phyloP scores from a whole-genome alignment of 1,140 invertebrate genomes.

The Zaprionus lachaisei region DNA sequence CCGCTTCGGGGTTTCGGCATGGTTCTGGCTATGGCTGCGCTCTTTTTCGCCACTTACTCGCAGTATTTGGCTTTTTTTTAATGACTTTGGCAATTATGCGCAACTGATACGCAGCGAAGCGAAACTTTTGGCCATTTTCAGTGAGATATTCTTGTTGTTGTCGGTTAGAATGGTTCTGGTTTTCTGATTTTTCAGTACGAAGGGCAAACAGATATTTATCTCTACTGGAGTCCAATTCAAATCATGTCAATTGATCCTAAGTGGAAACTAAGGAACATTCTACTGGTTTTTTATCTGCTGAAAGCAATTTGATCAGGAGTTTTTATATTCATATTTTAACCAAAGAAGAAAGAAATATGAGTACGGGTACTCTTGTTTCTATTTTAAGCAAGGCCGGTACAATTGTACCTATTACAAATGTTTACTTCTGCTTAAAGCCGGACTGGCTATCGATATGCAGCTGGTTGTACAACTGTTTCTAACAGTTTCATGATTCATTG shows the following conservation, averaged over 20 bases:
- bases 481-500: background rate
- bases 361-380: background rate
- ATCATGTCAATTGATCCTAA: slow-evolving; percentile 3
- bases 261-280: background rate
- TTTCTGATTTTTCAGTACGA: slow-evolving; percentile 35
- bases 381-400: background rate
- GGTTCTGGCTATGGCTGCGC: slow-evolving; percentile 32
- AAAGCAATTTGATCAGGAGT: background rate
- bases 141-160: slow-evolving; percentile 15
- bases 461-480: slow-evolving; percentile 19
- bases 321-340: too few species aligned
- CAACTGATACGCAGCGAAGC: slow-evolving; percentile 76
- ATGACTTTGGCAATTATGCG: slow-evolving; percentile 75
- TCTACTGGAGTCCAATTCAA: background rate
- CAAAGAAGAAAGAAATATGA: background rate
- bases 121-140: slow-evolving; percentile 65
- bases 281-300: background rate
- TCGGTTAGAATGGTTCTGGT: slow-evolving; percentile 66
- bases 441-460: slow-evolving; percentile 18
- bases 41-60: slow-evolving; percentile 49
- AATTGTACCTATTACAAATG: background rate
- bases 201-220: slow-evolving; percentile 27
- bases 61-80: slow-evolving; percentile 45
- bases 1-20: slow-evolving; percentile 8
- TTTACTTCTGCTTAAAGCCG: background rate